A percentile compares a stretch with the other conserved stretches of the same genome.
These are phyloP conservation scores for Ophion ellenae DNA, from an alignment of 2,888 invertebrate genomes.

Conservation along the genomic window DNA sequence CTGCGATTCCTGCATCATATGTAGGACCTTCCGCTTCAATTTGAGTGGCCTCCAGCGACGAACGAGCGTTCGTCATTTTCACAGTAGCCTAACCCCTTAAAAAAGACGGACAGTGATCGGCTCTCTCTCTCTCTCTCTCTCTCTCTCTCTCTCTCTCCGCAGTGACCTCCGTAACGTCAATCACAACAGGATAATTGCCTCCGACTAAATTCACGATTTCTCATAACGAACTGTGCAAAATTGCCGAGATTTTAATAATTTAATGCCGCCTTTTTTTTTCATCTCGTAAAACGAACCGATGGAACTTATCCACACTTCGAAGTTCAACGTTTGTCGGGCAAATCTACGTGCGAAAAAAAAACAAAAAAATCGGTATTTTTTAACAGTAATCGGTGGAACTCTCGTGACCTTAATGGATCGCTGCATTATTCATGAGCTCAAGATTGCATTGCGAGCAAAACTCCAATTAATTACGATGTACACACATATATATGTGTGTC, in stretches of 20 bases:
- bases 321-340: no score
- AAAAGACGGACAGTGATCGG: no score
- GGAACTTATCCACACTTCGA: no score
- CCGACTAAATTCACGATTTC: neutral
- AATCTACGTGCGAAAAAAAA: neutral
- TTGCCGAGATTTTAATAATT: neutral
- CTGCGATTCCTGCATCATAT: no score
- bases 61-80: no score
- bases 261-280: neutral
- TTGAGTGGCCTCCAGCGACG: no score
- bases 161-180: neutral
- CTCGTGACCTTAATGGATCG: neutral
- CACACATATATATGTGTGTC: neutral
- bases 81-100: no score
- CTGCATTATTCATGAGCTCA: constrained; percentile 1
- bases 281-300: neutral
- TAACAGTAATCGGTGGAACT: neutral
- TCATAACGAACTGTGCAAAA: neutral
- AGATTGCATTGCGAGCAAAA: constrained; percentile 13
- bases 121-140: no score
- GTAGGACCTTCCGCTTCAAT: no score
- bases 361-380: neutral
- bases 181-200: neutral
- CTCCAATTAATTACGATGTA: constrained; percentile 24
- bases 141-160: neutral